A percentile compares a stretch with the other conserved stretches of the same genome.
These are phyloP conservation scores for Apoda limacodes DNA, from an alignment of 2,888 invertebrate genomes.

Conservation along the genomic window DNA sequence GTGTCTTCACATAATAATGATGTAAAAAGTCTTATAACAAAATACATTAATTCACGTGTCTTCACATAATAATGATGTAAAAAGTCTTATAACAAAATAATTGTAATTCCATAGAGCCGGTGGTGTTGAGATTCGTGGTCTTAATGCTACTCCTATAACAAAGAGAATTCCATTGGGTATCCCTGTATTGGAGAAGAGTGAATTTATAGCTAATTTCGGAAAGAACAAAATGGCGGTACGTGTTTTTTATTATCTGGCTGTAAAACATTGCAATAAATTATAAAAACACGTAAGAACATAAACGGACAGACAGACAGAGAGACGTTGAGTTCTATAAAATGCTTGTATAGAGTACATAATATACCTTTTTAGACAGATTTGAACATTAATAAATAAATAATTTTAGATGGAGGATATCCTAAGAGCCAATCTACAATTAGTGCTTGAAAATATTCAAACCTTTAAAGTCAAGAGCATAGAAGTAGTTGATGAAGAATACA, in stretches of 20 bases:
- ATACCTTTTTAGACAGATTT: too few relatives aligned
- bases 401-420: slow-evolving; percentile 64
- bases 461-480: slow-evolving; percentile 73
- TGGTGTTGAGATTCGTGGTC: slow-evolving; percentile 81
- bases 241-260: too few relatives aligned
- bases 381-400: too few relatives aligned
- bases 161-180: slow-evolving; percentile 74
- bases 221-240: slow-evolving; percentile 48
- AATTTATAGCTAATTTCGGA: slow-evolving; percentile 75
- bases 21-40: slow-evolving; percentile 1
- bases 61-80: too few relatives aligned
- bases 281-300: too few relatives aligned
- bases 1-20: too few relatives aligned
- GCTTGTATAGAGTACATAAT: too few relatives aligned
- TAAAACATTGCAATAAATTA: background rate
- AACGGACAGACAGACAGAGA: too few relatives aligned
- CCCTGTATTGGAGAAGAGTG: slow-evolving; percentile 83
- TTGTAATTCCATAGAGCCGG: slow-evolving; percentile 64
- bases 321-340: too few relatives aligned
- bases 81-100: slow-evolving; percentile 1
- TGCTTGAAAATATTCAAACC: slow-evolving; percentile 76
- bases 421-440: slow-evolving; percentile 74
- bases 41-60: too few relatives aligned
- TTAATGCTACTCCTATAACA: slow-evolving; percentile 81
- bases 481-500: slow-evolving; percentile 60